Base-by-base conservation (phyloP, 2,888 invertebrate genomes). In the Lasioglossum leucozonium region DNA sequence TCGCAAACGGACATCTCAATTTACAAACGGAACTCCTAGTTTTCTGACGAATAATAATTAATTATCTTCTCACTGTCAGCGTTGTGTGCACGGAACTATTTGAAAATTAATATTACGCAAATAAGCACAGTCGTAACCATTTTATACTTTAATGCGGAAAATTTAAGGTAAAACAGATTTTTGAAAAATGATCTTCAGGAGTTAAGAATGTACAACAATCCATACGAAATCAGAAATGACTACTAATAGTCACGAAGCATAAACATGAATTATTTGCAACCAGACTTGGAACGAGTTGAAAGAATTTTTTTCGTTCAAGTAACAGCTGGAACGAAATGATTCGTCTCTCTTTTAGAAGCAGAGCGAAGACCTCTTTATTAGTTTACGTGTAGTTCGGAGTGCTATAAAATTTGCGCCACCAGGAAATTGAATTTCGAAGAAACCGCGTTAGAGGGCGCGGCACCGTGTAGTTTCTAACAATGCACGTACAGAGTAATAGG, bases 361-460 rank as follows among this genome's bases (percentile, higher is more conserved):
- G 58, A 58, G 26, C 2, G 62, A 30, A 65, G 18, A 65, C 10
- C 0, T 10, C 18, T 30, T 4, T 18, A 22, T 34, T 30, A 65
- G 34, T 37, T 67, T 37, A 10, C 18, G 30, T 34, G 30, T 62
- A 62, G 62, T 62, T 62, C 3, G 30, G 30, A 62, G 30, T 62
- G 18, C 18, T 62, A 34, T 30, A 62, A 62, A 62, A 62, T 62
- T 30, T 34, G 30, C 8, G 13, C 62, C 18, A 18, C 18, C 16
- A 30, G 30, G 40, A 69, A 37, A 40, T 40, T 69, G n/a, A 69
- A 40, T 69, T 40, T 40, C 69, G 6, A 40, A 69, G 69, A 69
- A 37, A 69, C n/a, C n/a, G 40, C 40, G n/a, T 40, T 69, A 67
- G 40, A 11, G 40, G 69, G 13, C n/a, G 40, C 11, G 40, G 40